These are phyloP conservation scores for Semibalanus balanoides DNA, from an alignment of 1,140 invertebrate genomes.

Conservation along the genomic window DNA sequence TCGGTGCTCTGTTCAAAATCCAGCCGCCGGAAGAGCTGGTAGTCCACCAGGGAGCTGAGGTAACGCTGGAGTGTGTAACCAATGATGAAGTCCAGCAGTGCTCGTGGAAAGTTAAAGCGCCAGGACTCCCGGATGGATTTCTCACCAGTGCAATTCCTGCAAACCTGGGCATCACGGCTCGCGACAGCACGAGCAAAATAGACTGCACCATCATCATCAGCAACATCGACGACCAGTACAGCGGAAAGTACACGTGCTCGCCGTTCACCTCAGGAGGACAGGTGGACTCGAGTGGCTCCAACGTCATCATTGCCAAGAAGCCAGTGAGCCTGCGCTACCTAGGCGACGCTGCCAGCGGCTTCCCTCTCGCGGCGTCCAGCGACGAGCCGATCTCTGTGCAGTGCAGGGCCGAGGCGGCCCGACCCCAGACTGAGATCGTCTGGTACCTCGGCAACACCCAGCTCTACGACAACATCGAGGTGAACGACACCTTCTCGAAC, in stretches of 20 bases:
- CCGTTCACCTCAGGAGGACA: background rate
- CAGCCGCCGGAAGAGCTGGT: too few relatives aligned
- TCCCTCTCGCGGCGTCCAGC: background rate
- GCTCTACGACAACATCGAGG: background rate
- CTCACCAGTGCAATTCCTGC: background rate
- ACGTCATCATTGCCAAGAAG: background rate
- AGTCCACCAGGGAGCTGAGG: too few relatives aligned
- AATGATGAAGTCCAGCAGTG: too few relatives aligned
- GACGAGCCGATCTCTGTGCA: background rate
- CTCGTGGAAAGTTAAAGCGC: too few relatives aligned
- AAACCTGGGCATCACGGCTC: background rate
- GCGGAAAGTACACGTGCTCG: background rate
- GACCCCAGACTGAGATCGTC: background rate
- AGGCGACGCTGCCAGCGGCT: background rate
- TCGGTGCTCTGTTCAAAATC: too few relatives aligned
- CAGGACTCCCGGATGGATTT: too few relatives aligned
- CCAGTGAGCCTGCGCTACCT: background rate
- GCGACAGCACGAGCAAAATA: background rate
- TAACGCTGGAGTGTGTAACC: too few relatives aligned
- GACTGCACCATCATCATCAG: background rate
- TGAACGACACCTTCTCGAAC: background rate
- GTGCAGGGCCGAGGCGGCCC: background rate
- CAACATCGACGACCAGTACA: background rate
- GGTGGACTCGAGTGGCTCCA: background rate
- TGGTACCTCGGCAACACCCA: conserved; percentile 2